Base-by-base conservation (phyloP, 2,888 invertebrate genomes). In the Marronus borbonicus region DNA sequence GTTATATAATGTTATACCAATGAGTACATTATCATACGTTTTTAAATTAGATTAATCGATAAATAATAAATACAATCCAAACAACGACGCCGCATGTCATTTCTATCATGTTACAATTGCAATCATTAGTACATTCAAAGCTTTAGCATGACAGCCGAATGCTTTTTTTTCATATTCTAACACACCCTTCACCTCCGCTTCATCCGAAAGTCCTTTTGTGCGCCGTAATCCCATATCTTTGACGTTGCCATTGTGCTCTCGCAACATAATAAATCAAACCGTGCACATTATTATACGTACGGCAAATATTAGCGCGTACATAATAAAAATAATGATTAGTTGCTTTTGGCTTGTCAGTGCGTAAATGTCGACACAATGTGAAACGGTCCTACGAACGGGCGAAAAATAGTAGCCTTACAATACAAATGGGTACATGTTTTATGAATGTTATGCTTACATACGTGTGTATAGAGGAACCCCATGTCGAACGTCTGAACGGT, bases 291-390 rank as follows among this genome's bases (percentile, higher is more conserved):
- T 68, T 31, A 62, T 62, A 31, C 28, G 65, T 36, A 76, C 62
- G 50, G 78, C 78, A 78, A 78, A 78, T 78, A 78, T 78, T 78
- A 76, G 76, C 78, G 78, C 60, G 76, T 55, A 74, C 50, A 78
- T 69, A 78, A 78, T 78, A 78, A 78, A 78, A 78, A 78, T 78
- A 78, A 78, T 78, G 78, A 78, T 78, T 78, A 78, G 78, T 78
- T 76, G 68, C 76, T 49, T 44, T 62, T 58, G 78, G 50, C 68
- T 28, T 68, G 68, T 68, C 68, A 52, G 68, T 50, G 50, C 68
- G 28, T 68, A 68, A 76, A 75, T 78, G 69, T 76, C 75, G 76
- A 78, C 78, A 78, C 78, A 76, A 76, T 66, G 69, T 66, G 68
- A 50, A 68, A n/a, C 50, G 66, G 74, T 74, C 49, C 75, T 50